Evolutionary conservation across 92 coral and sea anemone species (phyloP), one percentile per base, ranked within the genome.

Genomic region (Zoanthus sansibaricus): DNA sequence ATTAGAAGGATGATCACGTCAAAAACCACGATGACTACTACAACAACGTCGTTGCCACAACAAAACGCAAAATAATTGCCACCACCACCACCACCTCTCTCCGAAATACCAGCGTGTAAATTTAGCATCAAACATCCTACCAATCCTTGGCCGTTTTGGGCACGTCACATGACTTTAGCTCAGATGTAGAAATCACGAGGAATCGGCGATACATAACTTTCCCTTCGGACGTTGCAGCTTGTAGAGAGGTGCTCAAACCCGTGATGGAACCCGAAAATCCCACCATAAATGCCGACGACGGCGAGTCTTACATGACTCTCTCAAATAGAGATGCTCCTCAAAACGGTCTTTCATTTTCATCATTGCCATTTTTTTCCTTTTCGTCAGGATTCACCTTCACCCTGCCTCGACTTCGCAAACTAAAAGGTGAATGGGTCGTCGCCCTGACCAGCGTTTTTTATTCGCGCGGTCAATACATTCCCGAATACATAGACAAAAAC

Each of bases 71-170:
- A 4, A 4, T 52, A 1, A n/a, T n/a, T n/a, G n/a, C n/a, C n/a
- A n/a, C n/a, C n/a, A 13, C 1, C 58, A 52, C 58, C 58, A 52
- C 58, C 1, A n/a, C n/a, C n/a, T n/a, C 64, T 58, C 15, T 18
- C 64, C 1, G 37, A 68, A 6, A 68, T 68, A 0, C 73, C 1
- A 0, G 44, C 10, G n/a, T 68, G 9, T 20, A 44, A 32, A 21
- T 32, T 5, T 12, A 20, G 73, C 37, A 68, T 68, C 10, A 1
- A 32, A 5, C 33, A 68, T 5, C 73, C 73, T 0, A 68, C 73
- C 73, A 18, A 20, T 68, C 73, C 73, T 32, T 68, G 73, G 73
- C 73, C 73, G 0, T 68, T 68, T 18, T 68, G 73, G 73, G 73
- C 73, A 18, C 73, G 73, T 20, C 33, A 18, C 37, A 68, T 68